These are phyloP conservation scores for Hyperoplus immaculatus DNA, from an alignment of 2,797 vertebrate genomes.

Conservation along the genomic window DNA sequence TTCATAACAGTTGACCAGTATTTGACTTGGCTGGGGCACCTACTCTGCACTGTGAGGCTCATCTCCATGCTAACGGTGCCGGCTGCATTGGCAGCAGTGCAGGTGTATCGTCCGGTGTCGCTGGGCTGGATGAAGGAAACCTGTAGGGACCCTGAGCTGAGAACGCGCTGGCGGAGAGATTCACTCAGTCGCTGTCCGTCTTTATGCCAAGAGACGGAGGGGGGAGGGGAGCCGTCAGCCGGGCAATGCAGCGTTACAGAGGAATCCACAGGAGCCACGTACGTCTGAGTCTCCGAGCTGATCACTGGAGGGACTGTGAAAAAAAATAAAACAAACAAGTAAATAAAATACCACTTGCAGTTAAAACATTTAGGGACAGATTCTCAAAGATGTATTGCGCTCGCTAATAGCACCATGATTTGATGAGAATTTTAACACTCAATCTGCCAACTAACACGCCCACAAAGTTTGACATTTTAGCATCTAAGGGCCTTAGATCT, in stretches of 20 bases:
- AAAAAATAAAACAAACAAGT: neutral
- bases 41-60: slow-evolving; percentile 90
- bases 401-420: no score
- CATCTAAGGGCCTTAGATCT: neutral
- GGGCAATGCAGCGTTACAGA: slow-evolving; percentile 90
- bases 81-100: slow-evolving; percentile 90
- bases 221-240: slow-evolving; percentile 88
- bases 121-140: slow-evolving; percentile 88
- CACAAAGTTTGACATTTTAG: no score
- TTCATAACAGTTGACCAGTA: no score
- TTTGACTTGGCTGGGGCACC: slow-evolving; percentile 16
- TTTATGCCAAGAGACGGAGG: slow-evolving; percentile 91
- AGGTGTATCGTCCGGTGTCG: slow-evolving; percentile 91
- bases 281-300: slow-evolving; percentile 79
- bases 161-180: slow-evolving; percentile 86
- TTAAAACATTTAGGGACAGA: neutral
- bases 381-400: no score
- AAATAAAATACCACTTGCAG: neutral
- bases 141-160: slow-evolving; percentile 92
- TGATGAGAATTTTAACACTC: no score
- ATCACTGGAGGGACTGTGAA: slow-evolving; percentile 92
- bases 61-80: slow-evolving; percentile 87
- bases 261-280: slow-evolving; percentile 88
- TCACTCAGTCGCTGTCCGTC: slow-evolving; percentile 86
- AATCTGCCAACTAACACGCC: no score